Percentiles rank a stretch among this genome's conserved stretches.
Conservation (phyloP, 2,113 vertebrate genomes). For the Istiophorus platypterus region DNA sequence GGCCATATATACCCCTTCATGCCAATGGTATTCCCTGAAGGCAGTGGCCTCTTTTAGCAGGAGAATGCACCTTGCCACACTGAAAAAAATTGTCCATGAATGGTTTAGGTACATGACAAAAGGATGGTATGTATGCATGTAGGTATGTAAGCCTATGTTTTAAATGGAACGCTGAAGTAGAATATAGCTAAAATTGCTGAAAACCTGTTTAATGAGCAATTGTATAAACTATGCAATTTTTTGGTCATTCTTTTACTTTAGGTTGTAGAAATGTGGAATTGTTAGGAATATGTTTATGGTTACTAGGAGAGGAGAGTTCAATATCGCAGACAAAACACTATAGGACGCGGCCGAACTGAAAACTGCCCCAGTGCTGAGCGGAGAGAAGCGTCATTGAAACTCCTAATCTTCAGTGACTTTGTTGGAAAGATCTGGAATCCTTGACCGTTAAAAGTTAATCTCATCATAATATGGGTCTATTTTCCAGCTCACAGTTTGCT, state of each 20-base stretch:
- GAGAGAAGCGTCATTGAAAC: conserved; percentile 52
- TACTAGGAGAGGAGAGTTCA: conserved; percentile 28
- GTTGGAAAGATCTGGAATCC: conserved; percentile 81
- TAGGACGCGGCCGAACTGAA: conserved; percentile 13
- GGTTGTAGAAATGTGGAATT: not conserved
- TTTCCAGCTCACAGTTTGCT: conserved; percentile 83
- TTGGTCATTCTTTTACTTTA: not conserved
- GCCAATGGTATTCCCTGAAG: too few species aligned
- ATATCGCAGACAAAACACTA: conserved; percentile 40
- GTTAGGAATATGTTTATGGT: not conserved
- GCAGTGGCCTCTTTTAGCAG: too few species aligned
- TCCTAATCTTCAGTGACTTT: conserved; percentile 79
- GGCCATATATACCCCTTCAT: too few species aligned
- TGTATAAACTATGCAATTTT: not conserved
- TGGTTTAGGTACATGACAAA: too few species aligned
- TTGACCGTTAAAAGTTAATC: conserved; percentile 81
- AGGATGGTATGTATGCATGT: too few species aligned
- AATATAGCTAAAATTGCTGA: not conserved
- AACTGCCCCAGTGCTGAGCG: conserved; percentile 34
- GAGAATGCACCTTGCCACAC: too few species aligned
- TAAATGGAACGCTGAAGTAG: not conserved
- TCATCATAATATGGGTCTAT: conserved; percentile 81
- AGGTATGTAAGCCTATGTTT: not conserved
- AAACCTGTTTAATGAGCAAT: not conserved
- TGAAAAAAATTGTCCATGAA: too few species aligned